Evolutionary conservation across 2,113 vertebrate species (phyloP).

Genomic region (Panthera uncia): DNA sequence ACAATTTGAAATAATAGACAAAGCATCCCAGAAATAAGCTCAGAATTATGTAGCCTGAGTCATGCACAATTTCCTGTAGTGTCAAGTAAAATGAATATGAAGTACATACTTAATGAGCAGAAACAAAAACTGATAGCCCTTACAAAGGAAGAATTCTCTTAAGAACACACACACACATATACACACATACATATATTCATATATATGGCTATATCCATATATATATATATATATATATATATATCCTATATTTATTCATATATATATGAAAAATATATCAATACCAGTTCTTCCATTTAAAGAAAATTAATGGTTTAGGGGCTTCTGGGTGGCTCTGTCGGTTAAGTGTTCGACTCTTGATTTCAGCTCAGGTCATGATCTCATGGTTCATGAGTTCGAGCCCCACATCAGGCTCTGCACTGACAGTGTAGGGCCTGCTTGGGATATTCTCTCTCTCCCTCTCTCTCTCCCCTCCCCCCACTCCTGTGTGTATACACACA

Average conservation of each 20-base stretch:
- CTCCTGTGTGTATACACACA: too few species aligned
- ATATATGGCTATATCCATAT: not conserved
- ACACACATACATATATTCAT: not conserved
- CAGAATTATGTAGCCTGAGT: conserved; percentile 82
- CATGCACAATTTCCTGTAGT: conserved; percentile 83
- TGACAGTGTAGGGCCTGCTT: too few species aligned
- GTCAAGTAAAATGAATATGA: conserved; percentile 84
- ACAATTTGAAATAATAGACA: conserved; percentile 83
- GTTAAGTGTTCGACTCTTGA: too few species aligned
- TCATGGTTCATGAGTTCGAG: too few species aligned
- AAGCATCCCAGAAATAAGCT: conserved; percentile 80
- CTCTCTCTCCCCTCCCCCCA: too few species aligned
- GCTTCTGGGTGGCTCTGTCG: too few species aligned
- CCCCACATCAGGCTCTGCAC: too few species aligned
- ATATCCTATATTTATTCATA: not conserved
- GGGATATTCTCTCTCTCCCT: too few species aligned
- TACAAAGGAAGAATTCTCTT: conserved; percentile 74
- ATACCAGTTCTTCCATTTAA: conserved; percentile 63
- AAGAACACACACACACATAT: not conserved
- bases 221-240: not conserved
- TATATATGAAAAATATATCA: conserved; percentile 47
- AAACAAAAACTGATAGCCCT: conserved; percentile 85
- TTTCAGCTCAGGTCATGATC: too few species aligned
- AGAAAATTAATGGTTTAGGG: conserved; percentile 65
- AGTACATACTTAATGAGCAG: conserved; percentile 84